Evolutionary conservation across 2,888 invertebrate species (phyloP), one percentile per base, ranked within the genome.

Genomic region (Ryuthela nishihirai): DNA sequence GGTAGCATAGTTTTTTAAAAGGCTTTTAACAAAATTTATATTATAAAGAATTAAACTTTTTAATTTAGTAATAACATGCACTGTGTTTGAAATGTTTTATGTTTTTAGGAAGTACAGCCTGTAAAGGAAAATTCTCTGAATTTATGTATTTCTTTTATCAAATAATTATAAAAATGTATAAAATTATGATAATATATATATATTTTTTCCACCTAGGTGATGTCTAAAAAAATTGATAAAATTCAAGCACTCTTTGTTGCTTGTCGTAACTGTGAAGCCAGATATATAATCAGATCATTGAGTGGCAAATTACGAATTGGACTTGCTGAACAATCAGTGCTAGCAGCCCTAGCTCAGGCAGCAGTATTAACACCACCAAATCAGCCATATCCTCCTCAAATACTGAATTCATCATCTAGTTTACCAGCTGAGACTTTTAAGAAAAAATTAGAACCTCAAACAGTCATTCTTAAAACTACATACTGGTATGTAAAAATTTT

Each of bases 291-390:
- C 47, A 80, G 97, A 65, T 93, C 92, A 0, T 74, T 97, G 18
- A 85, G 88, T 59, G 98, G 98, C 24, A 99, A 98, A 76, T 78
- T 99, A 52, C 81, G 99, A 41, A 93, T 99, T 68, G 98, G 98
- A 0, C 79, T 99, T 54, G 99, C 98, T 0, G 99, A 99, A 72
- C 95, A 97, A 75, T 95, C 95, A 1, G 84, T 97, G 29, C 77
- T 99, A 41, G 82, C 89, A 74, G 95, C 99, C 9, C 74, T 99
- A 41, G 92, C 93, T 0, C 81, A 86, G 68, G 95, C 95, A 2
- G 81, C 85, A 64, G 82, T 86, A n/a, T 76, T 79, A 64, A 88
- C 90, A 0, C 89, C 92, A 34, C 88, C 89, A 0, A 76, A 76
- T 45, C 85, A 85, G 70, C 76, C 77, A 47, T 79, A 77, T 67